Conservation (phyloP, 2,888 invertebrate genomes). For the Oxyteleia sp. region DNA sequence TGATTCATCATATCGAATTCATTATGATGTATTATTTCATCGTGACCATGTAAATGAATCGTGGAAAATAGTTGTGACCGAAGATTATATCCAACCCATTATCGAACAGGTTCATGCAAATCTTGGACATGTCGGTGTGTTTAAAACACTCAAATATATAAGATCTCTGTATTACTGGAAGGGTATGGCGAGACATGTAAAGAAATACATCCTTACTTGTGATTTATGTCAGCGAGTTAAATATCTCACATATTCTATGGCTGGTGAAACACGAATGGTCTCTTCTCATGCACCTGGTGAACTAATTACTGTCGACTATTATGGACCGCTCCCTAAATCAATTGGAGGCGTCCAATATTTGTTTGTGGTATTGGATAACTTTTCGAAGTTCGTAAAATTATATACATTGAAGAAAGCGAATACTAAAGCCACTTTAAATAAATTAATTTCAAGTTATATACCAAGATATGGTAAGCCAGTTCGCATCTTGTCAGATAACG, state of each 20-base stretch:
- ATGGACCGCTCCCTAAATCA: conserved; percentile 50
- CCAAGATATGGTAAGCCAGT: conserved; percentile 38
- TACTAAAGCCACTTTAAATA: conserved; percentile 58
- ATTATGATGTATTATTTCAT: conserved; percentile 22
- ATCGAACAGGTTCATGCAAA: conserved; percentile 29
- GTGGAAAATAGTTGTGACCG: conserved; percentile 12
- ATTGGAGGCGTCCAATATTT: conserved; percentile 26
- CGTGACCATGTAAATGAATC: not conserved
- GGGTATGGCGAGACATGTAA: conserved; percentile 11
- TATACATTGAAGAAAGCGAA: conserved; percentile 74
- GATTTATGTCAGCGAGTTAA: too few relatives aligned
- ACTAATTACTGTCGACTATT: conserved; percentile 55
- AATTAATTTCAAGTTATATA: conserved; percentile 19
- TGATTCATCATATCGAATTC: not conserved
- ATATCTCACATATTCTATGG: conserved; percentile 1
- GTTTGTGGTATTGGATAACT: conserved; percentile 37
- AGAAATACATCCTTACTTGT: too few relatives aligned
- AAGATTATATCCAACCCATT: not conserved
- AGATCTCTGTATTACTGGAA: conserved; percentile 23
- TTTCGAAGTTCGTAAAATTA: conserved; percentile 41
- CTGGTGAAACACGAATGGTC: conserved; percentile 1
- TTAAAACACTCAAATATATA: conserved; percentile 22
- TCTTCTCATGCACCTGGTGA: conserved; percentile 2
- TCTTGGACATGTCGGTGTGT: conserved; percentile 43
- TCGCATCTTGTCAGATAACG: conserved; percentile 72